Percentiles rank a stretch among this genome's conserved stretches.
These are phyloP conservation scores for Heliconius melpomene DNA, from an alignment of 1,140 invertebrate genomes.

Conservation along the genomic window DNA sequence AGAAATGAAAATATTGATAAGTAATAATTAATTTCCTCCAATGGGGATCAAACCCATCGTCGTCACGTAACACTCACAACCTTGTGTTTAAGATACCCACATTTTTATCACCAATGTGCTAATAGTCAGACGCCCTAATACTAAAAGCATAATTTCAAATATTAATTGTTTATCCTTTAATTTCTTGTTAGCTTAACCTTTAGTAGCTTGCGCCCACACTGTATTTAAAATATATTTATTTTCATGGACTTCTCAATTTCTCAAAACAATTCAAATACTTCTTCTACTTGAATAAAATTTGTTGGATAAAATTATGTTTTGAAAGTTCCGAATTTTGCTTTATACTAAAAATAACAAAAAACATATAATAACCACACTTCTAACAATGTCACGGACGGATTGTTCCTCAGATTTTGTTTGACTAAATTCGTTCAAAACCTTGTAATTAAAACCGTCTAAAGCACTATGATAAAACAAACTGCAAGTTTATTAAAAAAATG, in stretches of 20 bases:
- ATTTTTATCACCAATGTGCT: too few species aligned
- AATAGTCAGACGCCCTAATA: not conserved
- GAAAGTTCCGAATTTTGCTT: not conserved
- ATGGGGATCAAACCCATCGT: too few species aligned
- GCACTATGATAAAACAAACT: not conserved
- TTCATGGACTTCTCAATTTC: not conserved
- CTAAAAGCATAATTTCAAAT: not conserved
- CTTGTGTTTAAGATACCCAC: too few species aligned
- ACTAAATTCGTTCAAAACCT: not conserved
- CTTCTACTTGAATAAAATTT: not conserved
- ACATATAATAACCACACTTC: not conserved
- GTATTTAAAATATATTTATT: not conserved
- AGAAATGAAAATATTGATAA: too few species aligned
- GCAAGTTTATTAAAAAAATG: too few species aligned
- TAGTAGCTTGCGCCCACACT: not conserved
- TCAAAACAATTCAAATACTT: not conserved
- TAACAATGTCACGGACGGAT: conserved; percentile 2
- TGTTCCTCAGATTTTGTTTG: not conserved
- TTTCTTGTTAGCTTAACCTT: not conserved
- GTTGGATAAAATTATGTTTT: not conserved
- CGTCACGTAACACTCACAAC: too few species aligned
- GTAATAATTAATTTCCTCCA: too few species aligned
- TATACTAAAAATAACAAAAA: not conserved
- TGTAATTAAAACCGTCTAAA: not conserved
- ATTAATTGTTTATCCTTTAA: not conserved